These are phyloP conservation scores for Diarsia brunnea DNA, from an alignment of 2,888 invertebrate species.

Conservation along the genomic window DNA sequence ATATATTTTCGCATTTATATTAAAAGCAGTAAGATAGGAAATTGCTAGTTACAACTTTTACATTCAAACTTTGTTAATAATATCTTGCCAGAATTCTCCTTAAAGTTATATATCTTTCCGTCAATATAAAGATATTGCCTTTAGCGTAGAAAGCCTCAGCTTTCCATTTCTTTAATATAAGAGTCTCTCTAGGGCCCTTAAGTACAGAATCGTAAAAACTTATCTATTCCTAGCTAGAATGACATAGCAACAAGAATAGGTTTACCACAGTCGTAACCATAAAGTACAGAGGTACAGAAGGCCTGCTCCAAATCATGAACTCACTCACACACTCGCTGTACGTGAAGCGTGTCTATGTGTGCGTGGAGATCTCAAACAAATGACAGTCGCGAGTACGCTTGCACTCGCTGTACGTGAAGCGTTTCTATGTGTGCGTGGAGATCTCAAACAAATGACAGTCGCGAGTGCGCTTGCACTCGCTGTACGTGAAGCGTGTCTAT, in stretches of 20 bases:
- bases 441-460: too few species aligned
- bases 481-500: too few species aligned
- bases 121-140: background rate
- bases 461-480: too few species aligned
- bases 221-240: background rate
- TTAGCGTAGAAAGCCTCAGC: too few species aligned
- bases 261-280: background rate
- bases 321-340: background rate
- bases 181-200: background rate
- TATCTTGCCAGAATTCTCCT: background rate
- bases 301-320: too few species aligned
- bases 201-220: slow-evolving; percentile 9
- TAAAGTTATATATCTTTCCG: background rate
- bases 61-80: background rate
- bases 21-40: background rate
- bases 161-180: slow-evolving; percentile 3
- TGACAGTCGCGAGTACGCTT: too few species aligned
- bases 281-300: background rate
- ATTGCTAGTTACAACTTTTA: background rate
- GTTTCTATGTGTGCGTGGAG: too few species aligned
- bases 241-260: background rate
- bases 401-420: too few species aligned
- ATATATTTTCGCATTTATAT: background rate
- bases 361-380: too few species aligned
- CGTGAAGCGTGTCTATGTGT: background rate